Percentiles rank a stretch among this genome's conserved stretches.
Evolutionary conservation across 1,140 invertebrate species (phyloP).

Genomic region (Hesperophylax magnus): DNA sequence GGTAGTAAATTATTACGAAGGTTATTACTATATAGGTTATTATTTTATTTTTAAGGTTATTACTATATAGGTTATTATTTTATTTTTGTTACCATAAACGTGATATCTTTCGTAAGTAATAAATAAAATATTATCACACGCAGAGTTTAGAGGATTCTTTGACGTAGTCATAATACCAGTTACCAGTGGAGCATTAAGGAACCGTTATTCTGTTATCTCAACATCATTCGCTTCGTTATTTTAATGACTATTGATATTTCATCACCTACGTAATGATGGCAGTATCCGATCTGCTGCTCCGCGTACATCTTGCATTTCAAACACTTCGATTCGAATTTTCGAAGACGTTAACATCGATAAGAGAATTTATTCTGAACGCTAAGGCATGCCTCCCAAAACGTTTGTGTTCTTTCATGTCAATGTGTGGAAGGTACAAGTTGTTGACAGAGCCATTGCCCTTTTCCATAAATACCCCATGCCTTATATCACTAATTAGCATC

Average conservation of each 20-base stretch:
- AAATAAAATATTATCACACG: no score
- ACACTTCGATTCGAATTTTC: no score
- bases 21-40: no score
- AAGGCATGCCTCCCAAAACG: background rate
- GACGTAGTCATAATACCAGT: no score
- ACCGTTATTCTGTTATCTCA: background rate
- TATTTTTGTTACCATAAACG: no score
- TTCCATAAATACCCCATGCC: background rate
- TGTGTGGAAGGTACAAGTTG: background rate
- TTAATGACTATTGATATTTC: constrained; percentile 12
- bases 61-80: no score
- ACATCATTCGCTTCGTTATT: constrained; percentile 5
- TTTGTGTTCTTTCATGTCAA: background rate
- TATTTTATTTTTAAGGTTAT: no score
- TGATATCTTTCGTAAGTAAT: no score
- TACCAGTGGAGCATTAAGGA: background rate
- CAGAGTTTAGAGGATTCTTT: no score
- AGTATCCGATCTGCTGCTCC: background rate
- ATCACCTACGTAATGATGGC: background rate
- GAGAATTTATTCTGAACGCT: constrained; percentile 5
- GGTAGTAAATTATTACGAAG: no score
- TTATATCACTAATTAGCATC: background rate
- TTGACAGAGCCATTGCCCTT: background rate
- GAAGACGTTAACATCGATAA: background rate
- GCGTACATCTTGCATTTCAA: background rate